A percentile compares a stretch with the other conserved stretches of the same genome.
phyloP scores from a whole-genome alignment of 2,797 vertebrate species.

The Myotis daubentonii region DNA sequence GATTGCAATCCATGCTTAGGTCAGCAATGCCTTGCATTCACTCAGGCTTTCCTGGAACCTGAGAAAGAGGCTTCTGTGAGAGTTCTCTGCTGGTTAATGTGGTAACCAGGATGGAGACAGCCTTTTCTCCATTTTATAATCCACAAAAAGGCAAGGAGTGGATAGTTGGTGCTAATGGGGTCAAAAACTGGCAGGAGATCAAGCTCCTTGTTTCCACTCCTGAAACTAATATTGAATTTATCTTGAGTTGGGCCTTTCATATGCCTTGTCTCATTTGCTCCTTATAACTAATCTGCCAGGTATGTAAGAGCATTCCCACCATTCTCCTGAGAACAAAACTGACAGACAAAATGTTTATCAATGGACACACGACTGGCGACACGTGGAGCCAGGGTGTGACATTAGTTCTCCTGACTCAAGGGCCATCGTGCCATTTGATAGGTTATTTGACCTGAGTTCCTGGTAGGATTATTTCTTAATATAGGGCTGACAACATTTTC shows the following conservation, averaged over 20 bases:
- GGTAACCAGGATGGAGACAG: not conserved
- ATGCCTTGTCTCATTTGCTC: not conserved
- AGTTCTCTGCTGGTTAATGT: not conserved
- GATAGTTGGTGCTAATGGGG: not conserved
- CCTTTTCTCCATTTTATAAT: not conserved
- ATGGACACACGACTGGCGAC: not conserved
- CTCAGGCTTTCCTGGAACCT: not conserved
- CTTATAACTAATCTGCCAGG: not conserved
- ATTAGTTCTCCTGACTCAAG: not conserved
- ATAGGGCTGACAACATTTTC: not conserved
- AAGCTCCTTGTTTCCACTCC: not conserved
- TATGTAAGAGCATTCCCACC: accelerated
- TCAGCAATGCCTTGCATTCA: not conserved
- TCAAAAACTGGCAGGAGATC: not conserved
- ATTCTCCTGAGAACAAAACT: not conserved
- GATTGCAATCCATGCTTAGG: not conserved
- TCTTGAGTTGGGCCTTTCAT: not conserved
- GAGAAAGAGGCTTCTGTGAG: not conserved
- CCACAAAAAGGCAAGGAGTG: not conserved
- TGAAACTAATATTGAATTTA: not conserved
- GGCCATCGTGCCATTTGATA: not conserved
- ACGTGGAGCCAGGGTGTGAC: not conserved
- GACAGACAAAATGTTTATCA: not conserved
- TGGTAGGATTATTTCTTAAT: not conserved
- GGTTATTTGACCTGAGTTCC: not conserved